Base-by-base conservation (phyloP, 2,113 vertebrate species). In the Rhegmatorhina hoffmannsi region DNA sequence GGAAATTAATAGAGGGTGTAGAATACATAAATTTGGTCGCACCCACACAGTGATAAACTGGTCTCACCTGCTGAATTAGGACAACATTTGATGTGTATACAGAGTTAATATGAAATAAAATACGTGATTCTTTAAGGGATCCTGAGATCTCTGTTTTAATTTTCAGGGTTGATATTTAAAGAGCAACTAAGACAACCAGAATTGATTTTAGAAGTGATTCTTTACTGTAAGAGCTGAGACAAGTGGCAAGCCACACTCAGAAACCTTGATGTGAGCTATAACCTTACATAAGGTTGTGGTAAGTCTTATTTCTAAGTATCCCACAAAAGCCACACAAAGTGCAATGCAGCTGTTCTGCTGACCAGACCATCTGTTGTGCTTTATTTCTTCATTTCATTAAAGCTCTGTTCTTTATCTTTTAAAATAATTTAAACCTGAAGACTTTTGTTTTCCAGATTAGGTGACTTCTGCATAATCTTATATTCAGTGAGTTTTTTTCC, bases 21-120 rank as follows among this genome's bases (percentile, higher is more conserved):
- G 40, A 43, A 43, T 43, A 43, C 40, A 43, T 43, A 43, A 14
- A 43, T 43, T 43, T 43, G 40, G 40, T 43, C 14, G 6, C 40
- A 43, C 40, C 40, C 40, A 43, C 40, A 43, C 40, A 43, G 40
- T 43, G 40, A 43, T 43, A 43, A 43, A 15, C 40, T 43, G 40
- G 40, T 43, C 40, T 43, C 40, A 43, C 40, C 40, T 43, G 40
- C 13, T 14, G 40, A 43, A 43, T 43, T 43, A 43, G 40, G 40
- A 43, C 40, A 43, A 43, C 29, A 89, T 72, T 90, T 93, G n/a
- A 21, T 86, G 31, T 44, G 82, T 80, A 3, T 52, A 28, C 33
- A 11, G 36, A 66, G n/a, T 56, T 94, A 94, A 93, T 72, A 87
- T 77, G 63, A 88, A 97, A 66, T 66, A 93, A 92, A 94, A 89